Conservation (phyloP, 1,140 invertebrate genomes). For the Atta texana region DNA sequence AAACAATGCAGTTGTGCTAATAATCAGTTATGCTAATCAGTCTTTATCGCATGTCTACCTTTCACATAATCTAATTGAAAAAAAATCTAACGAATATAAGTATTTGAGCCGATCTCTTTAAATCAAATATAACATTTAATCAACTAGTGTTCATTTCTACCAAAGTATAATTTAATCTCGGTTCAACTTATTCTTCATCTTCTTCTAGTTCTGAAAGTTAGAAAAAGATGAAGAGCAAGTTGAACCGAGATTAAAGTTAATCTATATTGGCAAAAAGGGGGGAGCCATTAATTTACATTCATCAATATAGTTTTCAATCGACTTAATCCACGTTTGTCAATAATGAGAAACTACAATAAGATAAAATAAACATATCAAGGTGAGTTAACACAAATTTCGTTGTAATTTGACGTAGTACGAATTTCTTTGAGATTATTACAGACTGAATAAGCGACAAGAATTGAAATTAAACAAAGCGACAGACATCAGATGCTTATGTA, state of each 20-base stretch:
- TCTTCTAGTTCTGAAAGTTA: no score
- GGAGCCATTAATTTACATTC: not conserved
- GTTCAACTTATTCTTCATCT: no score
- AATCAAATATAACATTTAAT: not conserved
- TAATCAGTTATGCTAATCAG: not conserved
- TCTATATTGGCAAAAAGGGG: no score
- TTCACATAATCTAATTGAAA: not conserved
- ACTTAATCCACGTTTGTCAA: not conserved
- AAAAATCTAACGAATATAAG: not conserved
- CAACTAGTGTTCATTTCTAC: no score
- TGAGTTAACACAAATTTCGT: not conserved
- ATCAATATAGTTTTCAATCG: not conserved
- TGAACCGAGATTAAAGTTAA: no score
- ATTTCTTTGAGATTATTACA: not conserved
- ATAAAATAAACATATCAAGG: not conserved
- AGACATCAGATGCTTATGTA: not conserved
- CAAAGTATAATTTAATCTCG: no score
- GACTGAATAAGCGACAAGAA: not conserved
- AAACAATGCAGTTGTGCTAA: conserved; percentile 9
- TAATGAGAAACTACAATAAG: not conserved
- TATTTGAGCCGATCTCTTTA: not conserved
- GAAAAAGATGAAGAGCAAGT: no score
- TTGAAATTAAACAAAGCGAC: not conserved
- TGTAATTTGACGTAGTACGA: not conserved
- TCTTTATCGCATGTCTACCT: not conserved